Percentiles rank a stretch among this genome's conserved stretches.
These are phyloP conservation scores for Furcula furcula DNA, from an alignment of 2,888 invertebrate species.

Conservation along the genomic window DNA sequence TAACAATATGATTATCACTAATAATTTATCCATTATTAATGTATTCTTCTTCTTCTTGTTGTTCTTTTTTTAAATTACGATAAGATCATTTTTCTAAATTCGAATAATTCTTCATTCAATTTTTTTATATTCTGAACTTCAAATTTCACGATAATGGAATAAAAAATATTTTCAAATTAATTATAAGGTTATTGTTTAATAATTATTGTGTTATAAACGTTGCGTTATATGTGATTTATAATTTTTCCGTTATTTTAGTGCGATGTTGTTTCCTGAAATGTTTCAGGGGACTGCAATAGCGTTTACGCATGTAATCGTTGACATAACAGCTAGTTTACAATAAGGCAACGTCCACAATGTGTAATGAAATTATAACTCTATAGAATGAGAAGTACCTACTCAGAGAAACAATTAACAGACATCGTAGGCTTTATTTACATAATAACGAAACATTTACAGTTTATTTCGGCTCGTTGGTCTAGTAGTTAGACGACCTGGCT, in stretches of 20 bases:
- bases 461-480: too few species aligned
- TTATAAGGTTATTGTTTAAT: background rate
- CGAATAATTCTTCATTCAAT: too few species aligned
- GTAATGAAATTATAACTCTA: background rate
- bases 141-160: background rate
- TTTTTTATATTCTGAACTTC: too few species aligned
- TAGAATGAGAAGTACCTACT: background rate
- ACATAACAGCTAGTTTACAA: background rate
- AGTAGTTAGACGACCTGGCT: too few species aligned
- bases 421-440: too few species aligned
- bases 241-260: background rate
- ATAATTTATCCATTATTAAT: conserved; percentile 6
- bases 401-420: too few species aligned
- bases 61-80: too few species aligned
- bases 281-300: background rate
- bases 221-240: too few species aligned
- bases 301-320: background rate
- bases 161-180: background rate
- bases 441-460: too few species aligned
- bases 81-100: too few species aligned
- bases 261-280: background rate
- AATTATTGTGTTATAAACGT: background rate
- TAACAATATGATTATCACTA: conserved; percentile 12
- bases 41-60: too few species aligned
- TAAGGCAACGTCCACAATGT: background rate